Conservation (phyloP, 2,113 vertebrate species). For the Lycaon pictus region DNA sequence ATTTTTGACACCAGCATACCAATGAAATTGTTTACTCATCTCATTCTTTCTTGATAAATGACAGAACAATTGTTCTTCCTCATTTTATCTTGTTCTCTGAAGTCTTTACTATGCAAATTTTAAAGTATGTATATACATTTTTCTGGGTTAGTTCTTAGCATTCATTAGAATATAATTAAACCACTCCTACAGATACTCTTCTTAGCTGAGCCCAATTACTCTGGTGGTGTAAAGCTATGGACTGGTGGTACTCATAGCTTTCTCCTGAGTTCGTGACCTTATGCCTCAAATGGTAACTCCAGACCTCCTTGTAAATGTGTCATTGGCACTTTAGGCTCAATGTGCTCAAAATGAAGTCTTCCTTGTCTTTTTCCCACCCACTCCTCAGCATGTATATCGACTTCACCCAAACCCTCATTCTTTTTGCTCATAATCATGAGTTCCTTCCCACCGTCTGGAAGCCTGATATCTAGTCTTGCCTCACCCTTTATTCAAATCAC, state of each 20-base stretch:
- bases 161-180: not conserved
- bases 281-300: not conserved
- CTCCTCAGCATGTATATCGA: not conserved
- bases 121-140: not conserved
- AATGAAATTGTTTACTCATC: not conserved
- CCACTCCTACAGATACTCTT: not conserved
- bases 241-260: not conserved
- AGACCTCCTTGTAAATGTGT: not conserved
- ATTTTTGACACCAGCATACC: not conserved
- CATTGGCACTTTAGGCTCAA: not conserved
- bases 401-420: not conserved
- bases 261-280: not conserved
- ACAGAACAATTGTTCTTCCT: not conserved
- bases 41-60: not conserved
- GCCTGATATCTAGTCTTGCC: not conserved
- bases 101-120: not conserved
- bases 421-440: not conserved
- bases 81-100: not conserved
- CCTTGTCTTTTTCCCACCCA: not conserved
- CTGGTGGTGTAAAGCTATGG: not conserved
- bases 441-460: not conserved
- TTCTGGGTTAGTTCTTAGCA: not conserved
- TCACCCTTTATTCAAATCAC: not conserved
- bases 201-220: rapidly evolving
- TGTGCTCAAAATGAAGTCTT: not conserved